phyloP scores from a whole-genome alignment of 2,797 vertebrate genomes.

The Galago senegalensis region DNA sequence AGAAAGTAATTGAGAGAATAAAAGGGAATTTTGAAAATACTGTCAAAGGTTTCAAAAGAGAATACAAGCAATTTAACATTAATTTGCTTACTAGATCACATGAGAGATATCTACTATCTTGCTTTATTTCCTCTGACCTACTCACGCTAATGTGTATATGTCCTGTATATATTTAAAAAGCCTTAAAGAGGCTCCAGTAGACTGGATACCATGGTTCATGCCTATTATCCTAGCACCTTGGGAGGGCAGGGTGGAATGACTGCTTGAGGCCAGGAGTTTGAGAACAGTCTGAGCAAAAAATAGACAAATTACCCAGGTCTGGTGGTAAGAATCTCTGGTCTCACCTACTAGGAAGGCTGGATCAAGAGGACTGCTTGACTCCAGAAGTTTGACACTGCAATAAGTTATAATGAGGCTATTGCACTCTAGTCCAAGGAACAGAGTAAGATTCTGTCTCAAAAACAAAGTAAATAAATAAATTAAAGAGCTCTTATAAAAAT shows the following conservation, averaged over 20 bases:
- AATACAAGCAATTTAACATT: slow-evolving; percentile 79
- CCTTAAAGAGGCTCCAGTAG: slow-evolving; percentile 81
- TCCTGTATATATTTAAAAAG: slow-evolving; percentile 80
- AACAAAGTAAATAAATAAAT: background rate
- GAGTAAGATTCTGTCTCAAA: background rate
- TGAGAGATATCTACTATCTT: slow-evolving; percentile 85
- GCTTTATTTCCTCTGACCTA: slow-evolving; percentile 88
- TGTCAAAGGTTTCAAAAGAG: slow-evolving; percentile 80
- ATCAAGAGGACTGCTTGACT: background rate
- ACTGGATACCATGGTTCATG: background rate
- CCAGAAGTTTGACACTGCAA: background rate
- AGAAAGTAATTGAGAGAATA: slow-evolving; percentile 51
- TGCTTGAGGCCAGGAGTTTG: background rate
- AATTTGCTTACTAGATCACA: slow-evolving; percentile 80
- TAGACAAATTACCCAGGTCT: background rate
- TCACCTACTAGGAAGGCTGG: background rate
- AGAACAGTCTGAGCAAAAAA: background rate
- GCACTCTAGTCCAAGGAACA: background rate
- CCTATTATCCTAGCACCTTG: background rate
- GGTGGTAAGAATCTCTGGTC: background rate
- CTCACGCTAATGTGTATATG: slow-evolving; percentile 86
- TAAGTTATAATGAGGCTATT: background rate
- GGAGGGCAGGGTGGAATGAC: background rate
- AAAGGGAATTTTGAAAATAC: slow-evolving; percentile 52
- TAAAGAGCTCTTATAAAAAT: slow-evolving; percentile 81